phyloP scores from a whole-genome alignment of 2,888 invertebrate genomes.

The Diarsia mendica region DNA sequence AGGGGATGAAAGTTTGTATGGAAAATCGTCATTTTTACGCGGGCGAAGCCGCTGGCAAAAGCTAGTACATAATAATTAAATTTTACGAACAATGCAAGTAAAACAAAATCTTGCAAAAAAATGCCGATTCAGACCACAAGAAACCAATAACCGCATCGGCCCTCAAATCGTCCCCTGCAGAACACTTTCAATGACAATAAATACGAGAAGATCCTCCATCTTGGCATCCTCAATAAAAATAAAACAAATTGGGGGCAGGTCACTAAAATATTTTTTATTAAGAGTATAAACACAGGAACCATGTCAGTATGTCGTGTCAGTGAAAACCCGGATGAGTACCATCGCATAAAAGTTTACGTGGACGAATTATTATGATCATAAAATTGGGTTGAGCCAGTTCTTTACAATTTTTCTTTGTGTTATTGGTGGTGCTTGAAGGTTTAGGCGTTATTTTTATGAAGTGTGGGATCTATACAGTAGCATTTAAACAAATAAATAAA shows the following conservation, averaged over 20 bases:
- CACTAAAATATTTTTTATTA: slow-evolving; percentile 66
- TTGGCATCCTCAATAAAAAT: slow-evolving; percentile 37
- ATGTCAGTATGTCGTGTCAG: slow-evolving; percentile 64
- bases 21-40: too few relatives aligned
- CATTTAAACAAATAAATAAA: too few relatives aligned
- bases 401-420: slow-evolving; percentile 50
- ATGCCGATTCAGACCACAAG: not conserved
- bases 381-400: slow-evolving; percentile 50
- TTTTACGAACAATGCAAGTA: not conserved
- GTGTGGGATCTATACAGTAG: too few relatives aligned
- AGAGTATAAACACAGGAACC: slow-evolving; percentile 60
- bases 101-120: not conserved
- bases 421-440: slow-evolving; percentile 12
- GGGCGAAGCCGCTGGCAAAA: too few relatives aligned
- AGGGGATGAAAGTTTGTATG: too few relatives aligned
- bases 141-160: slow-evolving; percentile 14
- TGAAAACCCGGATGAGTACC: slow-evolving; percentile 49
- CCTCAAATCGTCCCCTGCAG: slow-evolving; percentile 25
- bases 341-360: slow-evolving; percentile 63
- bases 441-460: slow-evolving; percentile 4
- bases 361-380: slow-evolving; percentile 65
- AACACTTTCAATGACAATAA: slow-evolving; percentile 49
- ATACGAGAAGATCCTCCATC: slow-evolving; percentile 49
- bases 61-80: too few relatives aligned
- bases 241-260: slow-evolving; percentile 57